Base-by-base conservation (phyloP, 2,113 vertebrate genomes). In the Catharus fuscescens region DNA sequence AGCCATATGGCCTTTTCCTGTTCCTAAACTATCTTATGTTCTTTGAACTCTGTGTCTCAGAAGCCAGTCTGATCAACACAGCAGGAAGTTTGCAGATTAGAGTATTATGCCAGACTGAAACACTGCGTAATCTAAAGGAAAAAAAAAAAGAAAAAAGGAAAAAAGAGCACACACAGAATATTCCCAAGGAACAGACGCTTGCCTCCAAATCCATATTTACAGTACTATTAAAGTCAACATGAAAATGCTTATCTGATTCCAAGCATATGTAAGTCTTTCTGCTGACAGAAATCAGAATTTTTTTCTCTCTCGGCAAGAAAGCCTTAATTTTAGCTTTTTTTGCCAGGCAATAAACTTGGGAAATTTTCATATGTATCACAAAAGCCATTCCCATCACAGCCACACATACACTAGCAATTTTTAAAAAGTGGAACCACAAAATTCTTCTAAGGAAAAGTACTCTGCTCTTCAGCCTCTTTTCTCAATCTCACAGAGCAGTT, bases 41-140 rank as follows among this genome's bases (percentile, higher is more conserved):
- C 95, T 97, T 97, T 97, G 97, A 97, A 96, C 94, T 96, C 90
- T 52, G 50, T 45, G 86, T 86, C 94, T 95, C 93, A 93, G 85
- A 95, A 97, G 88, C 92, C 72, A 84, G 90, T 84, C 79, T 7
- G 92, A 97, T 91, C 92, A 90, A 86, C 95, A 93, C 95, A 97
- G 95, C 97, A 92, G 95, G 97, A 97, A 96, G 84, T 96, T 96
- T 91, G 90, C 90, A 95, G 90, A 96, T 90, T 88, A 93, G 95
- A 89, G 93, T 89, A 80, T 62, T 88, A 81, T 90, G 91, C 61
- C 93, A 96, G 97, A 95, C 90, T 79, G 91, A 96, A 96, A 95
- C 93, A 92, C 18, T 96, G 88, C 82, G 91, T 64, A 95, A 95
- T 34, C 2, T 1, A 92, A 80, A 82, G 62, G 14, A 3, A 93